A percentile compares a stretch with the other conserved stretches of the same genome.
Conservation (phyloP, 2,113 vertebrate genomes). For the Antechinus flavipes region DNA sequence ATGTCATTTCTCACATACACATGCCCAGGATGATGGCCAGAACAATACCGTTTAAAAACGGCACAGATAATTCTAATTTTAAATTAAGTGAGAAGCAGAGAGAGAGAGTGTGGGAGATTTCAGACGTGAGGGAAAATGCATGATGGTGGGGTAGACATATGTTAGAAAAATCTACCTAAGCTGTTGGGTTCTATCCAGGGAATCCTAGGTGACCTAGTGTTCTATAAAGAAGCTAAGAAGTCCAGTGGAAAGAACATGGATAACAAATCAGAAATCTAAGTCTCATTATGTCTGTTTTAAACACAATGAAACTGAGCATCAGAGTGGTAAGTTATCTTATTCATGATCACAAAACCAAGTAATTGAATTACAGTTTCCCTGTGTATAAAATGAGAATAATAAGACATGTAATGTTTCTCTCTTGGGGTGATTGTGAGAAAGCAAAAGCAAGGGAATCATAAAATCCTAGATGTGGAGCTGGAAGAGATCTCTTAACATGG, state of each 20-base stretch:
- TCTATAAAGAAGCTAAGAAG: not conserved
- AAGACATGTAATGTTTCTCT: not conserved
- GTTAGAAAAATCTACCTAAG: constrained; percentile 12
- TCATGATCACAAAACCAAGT: not conserved
- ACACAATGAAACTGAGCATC: not conserved
- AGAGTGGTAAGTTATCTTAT: not conserved
- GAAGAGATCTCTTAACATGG: not conserved
- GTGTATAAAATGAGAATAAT: not conserved
- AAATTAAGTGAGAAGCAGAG: not conserved
- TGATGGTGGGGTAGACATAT: constrained; percentile 5
- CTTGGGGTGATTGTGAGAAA: not conserved
- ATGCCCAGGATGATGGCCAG: constrained; percentile 45
- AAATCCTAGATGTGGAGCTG: not conserved
- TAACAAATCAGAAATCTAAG: not conserved
- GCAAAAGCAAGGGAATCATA: not conserved
- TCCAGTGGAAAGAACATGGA: not conserved
- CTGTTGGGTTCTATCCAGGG: not conserved
- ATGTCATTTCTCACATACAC: not conserved
- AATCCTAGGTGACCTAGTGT: not conserved
- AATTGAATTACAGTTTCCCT: not conserved
- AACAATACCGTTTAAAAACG: constrained; percentile 25
- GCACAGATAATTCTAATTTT: constrained; percentile 40
- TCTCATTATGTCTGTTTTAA: not conserved
- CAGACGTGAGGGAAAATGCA: not conserved
- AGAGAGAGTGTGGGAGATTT: not conserved